A percentile compares a stretch with the other conserved stretches of the same genome.
Conservation (phyloP, 2,113 vertebrate genomes). For the Centropus unirufus region DNA sequence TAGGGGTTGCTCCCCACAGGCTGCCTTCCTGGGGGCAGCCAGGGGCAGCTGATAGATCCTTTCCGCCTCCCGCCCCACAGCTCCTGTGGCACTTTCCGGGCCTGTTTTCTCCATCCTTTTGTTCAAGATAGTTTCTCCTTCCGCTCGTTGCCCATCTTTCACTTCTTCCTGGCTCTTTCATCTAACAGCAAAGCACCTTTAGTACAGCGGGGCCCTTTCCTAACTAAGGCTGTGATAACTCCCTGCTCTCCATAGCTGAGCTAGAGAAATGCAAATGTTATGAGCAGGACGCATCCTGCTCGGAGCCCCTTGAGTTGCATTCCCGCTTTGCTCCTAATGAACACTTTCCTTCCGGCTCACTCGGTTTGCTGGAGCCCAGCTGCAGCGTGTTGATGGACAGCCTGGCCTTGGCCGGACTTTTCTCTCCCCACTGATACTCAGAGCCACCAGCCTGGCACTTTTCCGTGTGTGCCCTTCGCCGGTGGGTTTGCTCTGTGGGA, state of each 20-base stretch:
- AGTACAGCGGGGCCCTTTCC: background rate
- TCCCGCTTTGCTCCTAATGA: background rate
- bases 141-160: background rate
- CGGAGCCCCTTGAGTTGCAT: background rate
- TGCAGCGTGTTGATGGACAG: background rate
- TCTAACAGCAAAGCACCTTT: background rate
- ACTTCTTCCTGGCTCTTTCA: background rate
- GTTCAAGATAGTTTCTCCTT: background rate
- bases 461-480: accelerated
- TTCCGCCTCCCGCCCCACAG: accelerated
- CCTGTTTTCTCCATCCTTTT: background rate
- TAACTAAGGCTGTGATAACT: background rate
- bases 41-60: background rate
- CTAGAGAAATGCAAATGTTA: background rate
- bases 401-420: background rate
- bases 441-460: background rate
- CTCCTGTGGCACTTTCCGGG: background rate
- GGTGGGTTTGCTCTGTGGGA: background rate
- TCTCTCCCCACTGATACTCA: accelerated
- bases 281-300: background rate
- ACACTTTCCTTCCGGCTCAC: background rate
- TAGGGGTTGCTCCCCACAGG: accelerated
- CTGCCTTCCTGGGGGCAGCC: accelerated
- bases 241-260: background rate
- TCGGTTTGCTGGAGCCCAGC: too few relatives aligned